phyloP scores from a whole-genome alignment of 92 coral and sea anemone species.

The Bergia puertoricense region DNA sequence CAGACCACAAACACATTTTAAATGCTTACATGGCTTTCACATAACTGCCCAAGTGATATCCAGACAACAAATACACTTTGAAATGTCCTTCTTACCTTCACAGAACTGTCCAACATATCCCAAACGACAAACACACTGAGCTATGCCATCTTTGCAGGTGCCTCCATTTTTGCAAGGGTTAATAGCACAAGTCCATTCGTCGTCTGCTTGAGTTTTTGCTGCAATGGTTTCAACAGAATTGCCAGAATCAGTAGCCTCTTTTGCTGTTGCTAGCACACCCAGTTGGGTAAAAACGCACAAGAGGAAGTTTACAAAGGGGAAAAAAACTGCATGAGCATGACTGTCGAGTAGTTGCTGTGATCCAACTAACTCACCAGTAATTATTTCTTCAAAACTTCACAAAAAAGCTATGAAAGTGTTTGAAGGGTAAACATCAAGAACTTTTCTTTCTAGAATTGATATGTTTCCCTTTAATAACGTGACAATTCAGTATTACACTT shows the following conservation, averaged over 20 bases:
- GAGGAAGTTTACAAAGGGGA: no score
- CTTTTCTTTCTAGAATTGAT: no score
- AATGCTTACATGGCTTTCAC: background rate
- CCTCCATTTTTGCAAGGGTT: slow-evolving; percentile 97
- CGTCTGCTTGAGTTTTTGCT: slow-evolving; percentile 79
- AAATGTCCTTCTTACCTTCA: slow-evolving; percentile 66
- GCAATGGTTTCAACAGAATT: background rate
- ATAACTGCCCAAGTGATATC: background rate
- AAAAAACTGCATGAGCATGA: no score
- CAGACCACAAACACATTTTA: background rate
- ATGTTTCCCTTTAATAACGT: no score
- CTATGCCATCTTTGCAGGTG: slow-evolving; percentile 89
- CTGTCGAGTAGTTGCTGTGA: no score
- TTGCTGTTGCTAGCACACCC: background rate
- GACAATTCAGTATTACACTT: no score
- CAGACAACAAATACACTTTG: background rate
- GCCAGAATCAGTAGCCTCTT: background rate
- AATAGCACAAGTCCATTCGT: slow-evolving; percentile 71
- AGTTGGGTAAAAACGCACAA: background rate
- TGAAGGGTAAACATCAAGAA: no score
- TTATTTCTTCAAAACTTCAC: no score
- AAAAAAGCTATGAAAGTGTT: no score
- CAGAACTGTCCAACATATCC: slow-evolving; percentile 96
- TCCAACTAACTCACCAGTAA: no score
- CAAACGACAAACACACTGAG: slow-evolving; percentile 94